Evolutionary conservation across 2,888 invertebrate species (phyloP).

Genomic region (Entomobrya proxima): DNA sequence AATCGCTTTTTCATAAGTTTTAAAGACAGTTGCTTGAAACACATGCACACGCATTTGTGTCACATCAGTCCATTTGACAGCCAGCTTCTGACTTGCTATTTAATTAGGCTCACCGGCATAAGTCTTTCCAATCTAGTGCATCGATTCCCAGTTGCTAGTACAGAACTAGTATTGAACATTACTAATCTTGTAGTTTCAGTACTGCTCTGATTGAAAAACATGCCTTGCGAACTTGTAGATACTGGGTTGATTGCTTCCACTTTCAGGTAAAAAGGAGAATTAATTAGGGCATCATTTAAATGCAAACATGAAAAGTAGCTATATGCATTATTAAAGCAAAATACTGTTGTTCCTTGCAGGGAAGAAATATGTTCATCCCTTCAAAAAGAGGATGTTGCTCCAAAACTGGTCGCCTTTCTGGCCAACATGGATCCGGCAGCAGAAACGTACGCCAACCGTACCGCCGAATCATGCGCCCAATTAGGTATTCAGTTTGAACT

Average conservation of each 20-base stretch:
- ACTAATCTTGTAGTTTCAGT: too few relatives aligned
- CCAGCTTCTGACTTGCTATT: not conserved
- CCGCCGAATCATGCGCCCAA: constrained; percentile 61
- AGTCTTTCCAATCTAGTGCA: too few relatives aligned
- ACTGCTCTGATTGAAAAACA: too few relatives aligned
- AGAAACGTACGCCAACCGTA: constrained; percentile 60
- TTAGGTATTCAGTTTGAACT: constrained; percentile 70
- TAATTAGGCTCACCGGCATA: not conserved
- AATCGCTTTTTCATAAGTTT: constrained; percentile 6
- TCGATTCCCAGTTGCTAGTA: too few relatives aligned
- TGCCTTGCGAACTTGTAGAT: constrained; percentile 61
- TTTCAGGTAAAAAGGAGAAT: constrained; percentile 38
- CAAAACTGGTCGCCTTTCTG: constrained; percentile 65
- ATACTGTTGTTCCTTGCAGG: constrained; percentile 4
- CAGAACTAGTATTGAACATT: too few relatives aligned
- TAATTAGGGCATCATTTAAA: not conserved
- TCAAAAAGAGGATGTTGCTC: constrained; percentile 53
- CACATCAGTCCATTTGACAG: not conserved
- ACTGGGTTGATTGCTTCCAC: constrained; percentile 48
- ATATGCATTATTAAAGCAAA: not conserved
- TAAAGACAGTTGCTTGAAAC: not conserved
- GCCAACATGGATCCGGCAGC: constrained; percentile 70
- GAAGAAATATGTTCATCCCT: constrained; percentile 60
- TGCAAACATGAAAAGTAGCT: not conserved
- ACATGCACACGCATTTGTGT: not conserved